These are phyloP conservation scores for Coluber constrictor DNA, from an alignment of 2,797 vertebrate genomes.

Conservation along the genomic window DNA sequence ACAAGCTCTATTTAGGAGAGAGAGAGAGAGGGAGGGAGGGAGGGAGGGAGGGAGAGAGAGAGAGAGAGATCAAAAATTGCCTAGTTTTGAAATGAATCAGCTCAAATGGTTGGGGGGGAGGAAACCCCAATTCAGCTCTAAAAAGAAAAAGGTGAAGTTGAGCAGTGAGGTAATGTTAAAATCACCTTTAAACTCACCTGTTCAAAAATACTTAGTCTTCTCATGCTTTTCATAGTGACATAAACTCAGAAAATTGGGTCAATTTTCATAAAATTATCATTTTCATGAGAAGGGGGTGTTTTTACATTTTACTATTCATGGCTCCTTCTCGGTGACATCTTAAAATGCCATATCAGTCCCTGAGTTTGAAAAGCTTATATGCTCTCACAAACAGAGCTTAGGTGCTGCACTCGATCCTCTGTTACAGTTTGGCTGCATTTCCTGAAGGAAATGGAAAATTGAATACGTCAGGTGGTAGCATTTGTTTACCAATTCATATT, in stretches of 20 bases:
- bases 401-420: background rate
- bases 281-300: background rate
- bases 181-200: background rate
- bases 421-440: background rate
- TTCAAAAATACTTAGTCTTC: background rate
- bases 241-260: constrained; percentile 25
- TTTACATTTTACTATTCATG: background rate
- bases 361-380: background rate
- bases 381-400: background rate
- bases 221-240: background rate
- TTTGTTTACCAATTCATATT: background rate
- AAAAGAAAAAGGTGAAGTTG: background rate
- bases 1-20: background rate
- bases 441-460: background rate
- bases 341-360: background rate
- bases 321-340: background rate
- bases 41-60: background rate
- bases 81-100: background rate
- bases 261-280: background rate
- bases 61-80: background rate
- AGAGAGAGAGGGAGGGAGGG: rapidly evolving
- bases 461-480: background rate
- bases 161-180: background rate
- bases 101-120: background rate
- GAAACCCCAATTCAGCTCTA: background rate